Conservation (phyloP, 2,888 invertebrate species). For the Parnassius glacialis region DNA sequence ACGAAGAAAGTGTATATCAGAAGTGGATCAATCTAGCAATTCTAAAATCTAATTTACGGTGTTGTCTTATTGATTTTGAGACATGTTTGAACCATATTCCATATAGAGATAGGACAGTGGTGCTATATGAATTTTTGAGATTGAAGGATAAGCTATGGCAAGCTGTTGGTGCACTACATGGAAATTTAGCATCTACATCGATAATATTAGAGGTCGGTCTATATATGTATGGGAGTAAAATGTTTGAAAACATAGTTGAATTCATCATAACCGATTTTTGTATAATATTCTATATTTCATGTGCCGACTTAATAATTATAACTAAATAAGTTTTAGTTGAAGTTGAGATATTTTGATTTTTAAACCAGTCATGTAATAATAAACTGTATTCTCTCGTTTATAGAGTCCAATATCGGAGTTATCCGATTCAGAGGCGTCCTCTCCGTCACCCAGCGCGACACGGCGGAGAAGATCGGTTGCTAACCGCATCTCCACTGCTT, state of each 20-base stretch:
- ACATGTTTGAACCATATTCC: slow-evolving; percentile 41
- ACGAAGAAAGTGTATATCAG: slow-evolving; percentile 42
- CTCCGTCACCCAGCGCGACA: slow-evolving; percentile 55
- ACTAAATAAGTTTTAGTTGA: too few species aligned
- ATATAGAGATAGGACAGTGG: slow-evolving; percentile 37
- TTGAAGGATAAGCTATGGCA: slow-evolving; percentile 62
- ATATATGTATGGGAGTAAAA: slow-evolving; percentile 27
- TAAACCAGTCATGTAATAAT: neutral
- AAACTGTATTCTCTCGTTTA: slow-evolving; percentile 28
- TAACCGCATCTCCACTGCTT: slow-evolving; percentile 65
- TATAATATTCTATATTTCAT: too few species aligned
- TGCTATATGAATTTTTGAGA: slow-evolving; percentile 47
- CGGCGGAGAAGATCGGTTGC: slow-evolving; percentile 57
- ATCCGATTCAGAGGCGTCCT: slow-evolving; percentile 79
- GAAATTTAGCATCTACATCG: slow-evolving; percentile 44
- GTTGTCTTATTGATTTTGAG: slow-evolving; percentile 49
- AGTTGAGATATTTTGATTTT: too few species aligned
- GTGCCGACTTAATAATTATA: too few species aligned
- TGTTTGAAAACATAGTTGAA: neutral
- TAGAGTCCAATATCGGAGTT: slow-evolving; percentile 82
- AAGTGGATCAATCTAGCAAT: slow-evolving; percentile 62
- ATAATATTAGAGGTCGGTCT: slow-evolving; percentile 36
- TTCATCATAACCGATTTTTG: too few species aligned
- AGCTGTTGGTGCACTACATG: slow-evolving; percentile 59
- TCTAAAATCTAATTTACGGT: slow-evolving; percentile 53